Evolutionary conservation across 2,797 vertebrate genomes (phyloP).

Genomic region (Dicrostonyx torquatus): DNA sequence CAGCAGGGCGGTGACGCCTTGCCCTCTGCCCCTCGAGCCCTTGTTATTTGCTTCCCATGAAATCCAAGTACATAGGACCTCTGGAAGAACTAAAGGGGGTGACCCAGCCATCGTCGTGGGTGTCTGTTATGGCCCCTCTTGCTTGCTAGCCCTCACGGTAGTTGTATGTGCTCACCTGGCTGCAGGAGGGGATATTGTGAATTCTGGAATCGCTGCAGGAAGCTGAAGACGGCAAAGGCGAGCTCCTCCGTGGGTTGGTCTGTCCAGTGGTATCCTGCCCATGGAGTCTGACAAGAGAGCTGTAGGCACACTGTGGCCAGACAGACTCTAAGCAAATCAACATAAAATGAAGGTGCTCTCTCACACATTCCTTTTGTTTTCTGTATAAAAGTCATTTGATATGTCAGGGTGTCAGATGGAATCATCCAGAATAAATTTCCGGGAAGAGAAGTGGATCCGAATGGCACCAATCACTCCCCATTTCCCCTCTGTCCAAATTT

Average conservation of each 20-base stretch:
- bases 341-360: constrained; percentile 41
- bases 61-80: not conserved
- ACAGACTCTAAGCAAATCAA: constrained; percentile 49
- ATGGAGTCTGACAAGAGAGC: not conserved
- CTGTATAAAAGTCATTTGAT: constrained; percentile 50
- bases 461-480: not conserved
- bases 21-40: not conserved
- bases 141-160: not conserved
- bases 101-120: not conserved
- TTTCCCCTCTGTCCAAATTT: not conserved
- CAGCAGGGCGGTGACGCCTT: not conserved
- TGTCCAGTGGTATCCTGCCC: constrained; percentile 48
- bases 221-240: constrained; percentile 30
- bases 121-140: not conserved
- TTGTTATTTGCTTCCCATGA: not conserved
- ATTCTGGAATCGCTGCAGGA: constrained; percentile 19
- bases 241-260: not conserved
- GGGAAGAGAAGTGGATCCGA: constrained; percentile 62
- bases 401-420: constrained; percentile 49
- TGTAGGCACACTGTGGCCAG: not conserved
- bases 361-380: constrained; percentile 60
- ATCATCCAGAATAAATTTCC: constrained; percentile 72
- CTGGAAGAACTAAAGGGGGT: not conserved
- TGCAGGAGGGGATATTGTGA: constrained; percentile 9
- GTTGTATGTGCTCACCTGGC: not conserved